Evolutionary conservation across 2,797 vertebrate species (phyloP), one percentile per base, ranked within the genome.

Genomic region (Octomys mimax): DNA sequence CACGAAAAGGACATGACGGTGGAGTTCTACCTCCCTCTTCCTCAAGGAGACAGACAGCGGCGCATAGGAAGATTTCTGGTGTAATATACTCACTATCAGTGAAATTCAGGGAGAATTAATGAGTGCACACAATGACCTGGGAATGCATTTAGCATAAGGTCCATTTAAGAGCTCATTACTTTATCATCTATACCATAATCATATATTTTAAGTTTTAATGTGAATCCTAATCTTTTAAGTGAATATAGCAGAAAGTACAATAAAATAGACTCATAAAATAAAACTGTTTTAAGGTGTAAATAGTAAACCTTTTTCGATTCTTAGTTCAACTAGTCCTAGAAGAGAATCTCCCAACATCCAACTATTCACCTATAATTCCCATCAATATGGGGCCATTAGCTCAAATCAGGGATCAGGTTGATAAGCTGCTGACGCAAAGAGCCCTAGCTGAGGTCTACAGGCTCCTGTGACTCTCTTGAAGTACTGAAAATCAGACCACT

Each of bases 321-420:
- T 89, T 87, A 81, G 42, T 91, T 54, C 70, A 88, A 87, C 24
- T 26, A 77, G 82, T n/a, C 18, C 26, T 87, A 92, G 49, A 94
- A 78, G 46, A 94, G 95, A 95, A 49, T 57, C 49, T 71, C 52
- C 19, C 87, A n/a, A 16, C 36, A 78, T 93, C 36, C 6, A 64
- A 85, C 96, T 94, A 11, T 92, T 97, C 95, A 87, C 95, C 92
- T 96, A 70, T 75, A 91, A 91, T 97, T 97, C 95, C 70, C n/a
- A 87, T 87, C 82, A 89, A 81, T 77, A 89, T 16, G 57, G 73
- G 96, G 36, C 62, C 78, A 91, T 93, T 96, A 95, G 92, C 52
- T 94, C 16, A 90, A 85, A 96, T 92, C 86, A 96, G 82, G 42
- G 78, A 75, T 83, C 80, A 68, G 14, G 26, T 64, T 80, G 36